Base-by-base conservation (phyloP, 2,888 invertebrate species). In the Drosophila multiciliata region DNA sequence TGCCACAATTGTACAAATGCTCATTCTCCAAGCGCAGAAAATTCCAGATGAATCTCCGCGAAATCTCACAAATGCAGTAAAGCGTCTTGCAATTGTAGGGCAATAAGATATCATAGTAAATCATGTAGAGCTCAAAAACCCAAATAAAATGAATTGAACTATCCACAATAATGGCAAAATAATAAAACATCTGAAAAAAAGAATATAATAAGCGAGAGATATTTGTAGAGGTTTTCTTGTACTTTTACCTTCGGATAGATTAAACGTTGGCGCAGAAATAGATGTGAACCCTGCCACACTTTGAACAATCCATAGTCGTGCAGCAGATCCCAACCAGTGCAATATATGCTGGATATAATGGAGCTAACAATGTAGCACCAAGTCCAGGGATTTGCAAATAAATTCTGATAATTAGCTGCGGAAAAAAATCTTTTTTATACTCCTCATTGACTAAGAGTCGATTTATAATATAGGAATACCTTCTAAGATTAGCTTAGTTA, bases 21-120 rank as follows among this genome's bases (percentile, higher is more conserved):
- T 99, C 99, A 94, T 99, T 99, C 94, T 99, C 99, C 88, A 99
- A 93, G 0, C 99, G 98, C 94, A 99, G 98, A 93, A 98, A 99
- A 93, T 99, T 99, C 99, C 99, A 99, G 42, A 99, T 95, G 93
- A 99, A 99, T 64, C 99, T 95, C 91, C 97, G 70, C 90, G 97
- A 96, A 0, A 98, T 97, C 94, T 98, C 98, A 0, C 97, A 93
- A 0, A 97, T 96, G 45, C 97, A 96, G 33, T 96, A 91, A 71
- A 98, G 94, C 0, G 97, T 96, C 12, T 95, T 95, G 95, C 97
- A 96, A 1, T 97, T 94, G 90, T 97, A 98, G 0, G 94, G 94
- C 72, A 95, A 94, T 35, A 97, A 94, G 60, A 95, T 94, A 2
- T 95, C 94, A 85, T 96, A 95, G 92, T 97, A 96, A 0, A 95